Evolutionary conservation across 1,140 invertebrate species (phyloP).

Genomic region (Physella acuta): DNA sequence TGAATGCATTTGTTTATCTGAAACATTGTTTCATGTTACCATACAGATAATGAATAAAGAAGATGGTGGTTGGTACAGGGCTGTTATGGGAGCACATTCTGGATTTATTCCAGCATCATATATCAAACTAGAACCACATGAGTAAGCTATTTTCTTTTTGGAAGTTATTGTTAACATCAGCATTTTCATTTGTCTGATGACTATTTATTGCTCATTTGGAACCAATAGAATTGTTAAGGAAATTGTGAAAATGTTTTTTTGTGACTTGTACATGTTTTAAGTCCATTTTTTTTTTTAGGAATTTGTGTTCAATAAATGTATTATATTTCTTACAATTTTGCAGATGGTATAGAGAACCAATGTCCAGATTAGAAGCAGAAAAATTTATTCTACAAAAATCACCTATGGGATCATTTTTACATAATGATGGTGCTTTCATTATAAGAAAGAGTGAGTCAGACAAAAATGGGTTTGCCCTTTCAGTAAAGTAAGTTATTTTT

Average conservation of each 20-base stretch:
- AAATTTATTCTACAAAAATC: constrained; percentile 5
- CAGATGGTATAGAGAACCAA: constrained; percentile 21
- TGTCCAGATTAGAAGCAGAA: constrained; percentile 20
- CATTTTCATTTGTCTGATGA: too few relatives aligned
- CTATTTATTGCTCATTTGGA: too few relatives aligned
- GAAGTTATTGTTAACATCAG: too few relatives aligned
- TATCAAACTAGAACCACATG: constrained; percentile 18
- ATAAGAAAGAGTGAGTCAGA: constrained; percentile 25
- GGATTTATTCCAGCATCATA: constrained; percentile 18
- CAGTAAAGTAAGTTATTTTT: constrained; percentile 22
- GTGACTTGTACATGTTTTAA: neutral
- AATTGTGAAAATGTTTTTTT: neutral
- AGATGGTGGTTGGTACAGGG: constrained; percentile 20
- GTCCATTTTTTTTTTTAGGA: neutral
- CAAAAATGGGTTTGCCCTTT: constrained; percentile 23
- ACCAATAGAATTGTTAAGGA: too few relatives aligned
- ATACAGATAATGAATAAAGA: constrained; percentile 14
- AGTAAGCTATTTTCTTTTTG: constrained; percentile 24
- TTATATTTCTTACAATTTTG: neutral
- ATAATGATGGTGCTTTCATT: constrained; percentile 20
- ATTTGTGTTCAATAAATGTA: neutral
- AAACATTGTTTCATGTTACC: too few relatives aligned
- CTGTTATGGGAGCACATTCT: constrained; percentile 7
- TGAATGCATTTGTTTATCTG: too few relatives aligned
- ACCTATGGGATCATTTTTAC: neutral